A percentile compares a stretch with the other conserved stretches of the same genome.
phyloP scores from a whole-genome alignment of 2,113 vertebrate species.

The Cathartes aura region DNA sequence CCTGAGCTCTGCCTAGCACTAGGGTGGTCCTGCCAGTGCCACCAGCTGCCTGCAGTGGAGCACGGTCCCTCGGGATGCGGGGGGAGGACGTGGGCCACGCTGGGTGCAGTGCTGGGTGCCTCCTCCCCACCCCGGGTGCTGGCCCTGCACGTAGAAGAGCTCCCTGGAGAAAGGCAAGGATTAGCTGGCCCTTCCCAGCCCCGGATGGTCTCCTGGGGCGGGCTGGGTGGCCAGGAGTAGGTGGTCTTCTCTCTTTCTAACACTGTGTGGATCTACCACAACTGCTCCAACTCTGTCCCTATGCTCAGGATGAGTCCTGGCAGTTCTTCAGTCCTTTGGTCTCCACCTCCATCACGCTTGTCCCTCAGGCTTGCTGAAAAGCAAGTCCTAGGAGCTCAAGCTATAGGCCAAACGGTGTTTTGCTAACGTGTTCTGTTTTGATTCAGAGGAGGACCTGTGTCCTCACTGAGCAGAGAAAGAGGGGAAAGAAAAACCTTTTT shows the following conservation, averaged over 20 bases:
- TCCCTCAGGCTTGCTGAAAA: neutral
- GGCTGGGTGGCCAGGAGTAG: neutral
- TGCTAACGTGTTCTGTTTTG: neutral
- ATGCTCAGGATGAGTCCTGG: neutral
- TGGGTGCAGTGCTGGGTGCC: neutral
- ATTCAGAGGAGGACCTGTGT: neutral
- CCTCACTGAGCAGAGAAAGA: neutral
- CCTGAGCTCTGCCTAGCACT: neutral
- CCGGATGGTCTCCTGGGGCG: neutral
- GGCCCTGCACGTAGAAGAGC: neutral
- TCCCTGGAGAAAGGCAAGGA: neutral
- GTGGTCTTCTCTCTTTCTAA: neutral
- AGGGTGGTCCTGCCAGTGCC: neutral
- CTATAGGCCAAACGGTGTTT: neutral
- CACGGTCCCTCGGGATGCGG: neutral
- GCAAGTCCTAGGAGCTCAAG: neutral
- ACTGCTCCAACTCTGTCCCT: neutral
- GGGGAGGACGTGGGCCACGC: neutral
- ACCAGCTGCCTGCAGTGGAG: neutral
- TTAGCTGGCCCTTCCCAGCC: neutral
- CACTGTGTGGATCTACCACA: neutral
- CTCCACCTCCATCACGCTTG: neutral
- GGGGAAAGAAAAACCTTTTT: neutral
- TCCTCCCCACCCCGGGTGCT: neutral
- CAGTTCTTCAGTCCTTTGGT: neutral